A percentile compares a stretch with the other conserved stretches of the same genome.
phyloP scores from a whole-genome alignment of 2,888 invertebrate genomes.

The Nineta flava region DNA sequence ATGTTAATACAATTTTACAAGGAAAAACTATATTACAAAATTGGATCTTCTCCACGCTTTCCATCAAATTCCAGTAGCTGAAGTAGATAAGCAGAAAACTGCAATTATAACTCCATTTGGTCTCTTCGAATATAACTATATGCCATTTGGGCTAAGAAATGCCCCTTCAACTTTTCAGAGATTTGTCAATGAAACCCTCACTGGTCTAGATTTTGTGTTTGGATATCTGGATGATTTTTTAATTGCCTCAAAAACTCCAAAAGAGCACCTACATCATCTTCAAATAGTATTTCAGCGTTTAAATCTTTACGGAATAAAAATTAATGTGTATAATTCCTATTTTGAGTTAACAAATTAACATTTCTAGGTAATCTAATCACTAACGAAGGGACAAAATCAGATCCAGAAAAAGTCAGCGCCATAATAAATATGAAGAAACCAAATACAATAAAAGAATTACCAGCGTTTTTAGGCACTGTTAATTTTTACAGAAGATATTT shows the following conservation, averaged over 20 bases:
- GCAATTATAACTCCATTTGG: background rate
- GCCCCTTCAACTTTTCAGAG: background rate
- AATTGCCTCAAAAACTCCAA: constrained; percentile 12
- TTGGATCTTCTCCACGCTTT: constrained; percentile 13
- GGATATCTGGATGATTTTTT: background rate
- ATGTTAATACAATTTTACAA: too few species aligned
- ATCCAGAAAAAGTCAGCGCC: background rate
- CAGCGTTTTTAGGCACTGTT: background rate
- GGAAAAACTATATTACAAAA: too few species aligned
- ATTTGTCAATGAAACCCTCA: background rate
- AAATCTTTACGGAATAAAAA: background rate
- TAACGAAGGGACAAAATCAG: background rate
- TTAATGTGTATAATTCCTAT: constrained; percentile 1
- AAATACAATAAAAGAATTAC: background rate
- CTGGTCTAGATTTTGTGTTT: background rate
- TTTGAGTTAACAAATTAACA: background rate
- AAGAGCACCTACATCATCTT: constrained; percentile 13
- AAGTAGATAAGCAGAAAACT: background rate
- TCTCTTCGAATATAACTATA: background rate
- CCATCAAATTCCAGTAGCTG: constrained; percentile 14
- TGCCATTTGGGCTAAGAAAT: background rate
- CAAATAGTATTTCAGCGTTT: background rate
- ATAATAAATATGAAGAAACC: background rate
- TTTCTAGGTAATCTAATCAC: background rate
- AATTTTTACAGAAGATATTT: background rate